phyloP scores from a whole-genome alignment of 2,113 vertebrate genomes.

The Entomyzon cyanotis region DNA sequence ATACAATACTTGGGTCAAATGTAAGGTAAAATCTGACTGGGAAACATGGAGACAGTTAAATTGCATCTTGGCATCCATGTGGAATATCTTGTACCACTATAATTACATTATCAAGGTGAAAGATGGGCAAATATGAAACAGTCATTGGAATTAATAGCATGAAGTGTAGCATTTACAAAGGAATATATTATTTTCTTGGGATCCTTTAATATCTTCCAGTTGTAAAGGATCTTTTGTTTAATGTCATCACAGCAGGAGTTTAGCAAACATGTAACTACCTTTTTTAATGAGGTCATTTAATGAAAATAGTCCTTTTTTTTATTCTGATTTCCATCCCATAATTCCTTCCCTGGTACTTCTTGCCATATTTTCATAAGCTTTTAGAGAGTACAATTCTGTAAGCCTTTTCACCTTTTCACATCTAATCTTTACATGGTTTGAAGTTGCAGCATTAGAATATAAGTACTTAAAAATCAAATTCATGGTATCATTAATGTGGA shows the following conservation, averaged over 20 bases:
- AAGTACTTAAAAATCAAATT: background rate
- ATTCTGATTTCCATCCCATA: background rate
- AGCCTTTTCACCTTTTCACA: background rate
- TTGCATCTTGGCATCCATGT: conserved; percentile 34
- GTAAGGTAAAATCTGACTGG: conserved; percentile 19
- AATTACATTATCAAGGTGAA: conserved; percentile 71
- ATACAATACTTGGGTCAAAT: conserved; percentile 23
- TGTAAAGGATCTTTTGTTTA: conserved; percentile 38
- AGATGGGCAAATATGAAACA: conserved; percentile 55
- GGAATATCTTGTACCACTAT: conserved; percentile 57
- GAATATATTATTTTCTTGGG: conserved; percentile 43
- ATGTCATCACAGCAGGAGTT: conserved; percentile 33
- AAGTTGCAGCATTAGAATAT: background rate
- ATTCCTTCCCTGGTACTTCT: background rate
- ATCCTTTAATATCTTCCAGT: conserved; percentile 41
- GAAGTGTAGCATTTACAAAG: conserved; percentile 57
- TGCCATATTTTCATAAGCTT: background rate
- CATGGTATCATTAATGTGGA: background rate
- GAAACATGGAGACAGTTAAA: conserved; percentile 55
- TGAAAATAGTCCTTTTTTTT: background rate
- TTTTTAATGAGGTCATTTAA: conserved; percentile 31
- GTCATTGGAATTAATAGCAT: conserved; percentile 56
- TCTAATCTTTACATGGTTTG: background rate
- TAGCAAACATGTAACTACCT: conserved; percentile 28
- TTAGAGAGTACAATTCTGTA: background rate